phyloP scores from a whole-genome alignment of 1,140 invertebrate species.

The Frieseomelitta varia region DNA sequence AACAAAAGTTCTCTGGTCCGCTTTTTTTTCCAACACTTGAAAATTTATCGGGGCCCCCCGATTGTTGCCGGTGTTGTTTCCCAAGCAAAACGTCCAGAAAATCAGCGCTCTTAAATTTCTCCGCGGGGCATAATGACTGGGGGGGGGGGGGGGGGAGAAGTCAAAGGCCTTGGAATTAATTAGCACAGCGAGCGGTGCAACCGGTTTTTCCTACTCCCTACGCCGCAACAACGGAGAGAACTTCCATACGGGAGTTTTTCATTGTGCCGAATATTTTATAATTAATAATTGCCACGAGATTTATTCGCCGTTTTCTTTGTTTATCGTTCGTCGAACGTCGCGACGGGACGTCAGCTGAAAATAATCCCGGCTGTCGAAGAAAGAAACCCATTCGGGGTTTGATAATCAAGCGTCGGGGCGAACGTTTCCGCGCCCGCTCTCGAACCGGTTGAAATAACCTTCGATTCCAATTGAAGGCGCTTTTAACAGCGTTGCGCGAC shows the following conservation, averaged over 20 bases:
- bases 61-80: not conserved
- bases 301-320: not conserved
- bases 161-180: constrained; percentile 43
- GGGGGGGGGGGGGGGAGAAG: not conserved
- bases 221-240: constrained; percentile 10
- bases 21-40: not conserved
- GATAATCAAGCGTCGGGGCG: not conserved
- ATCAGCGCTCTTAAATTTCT: constrained; percentile 35
- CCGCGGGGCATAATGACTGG: not conserved
- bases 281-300: constrained; percentile 39
- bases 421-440: not conserved
- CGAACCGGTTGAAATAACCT: not conserved
- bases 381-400: not conserved
- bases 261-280: constrained; percentile 49
- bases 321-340: not conserved
- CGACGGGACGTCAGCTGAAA: not conserved
- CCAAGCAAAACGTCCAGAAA: not conserved
- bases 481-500: not conserved
- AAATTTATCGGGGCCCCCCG: not conserved
- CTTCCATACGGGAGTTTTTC: not conserved
- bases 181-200: constrained; percentile 38
- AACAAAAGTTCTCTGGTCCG: not conserved
- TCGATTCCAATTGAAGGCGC: not conserved
- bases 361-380: not conserved
- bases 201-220: constrained; percentile 26